phyloP scores from a whole-genome alignment of 2,888 invertebrate genomes.

The Nymphalis urticae region DNA sequence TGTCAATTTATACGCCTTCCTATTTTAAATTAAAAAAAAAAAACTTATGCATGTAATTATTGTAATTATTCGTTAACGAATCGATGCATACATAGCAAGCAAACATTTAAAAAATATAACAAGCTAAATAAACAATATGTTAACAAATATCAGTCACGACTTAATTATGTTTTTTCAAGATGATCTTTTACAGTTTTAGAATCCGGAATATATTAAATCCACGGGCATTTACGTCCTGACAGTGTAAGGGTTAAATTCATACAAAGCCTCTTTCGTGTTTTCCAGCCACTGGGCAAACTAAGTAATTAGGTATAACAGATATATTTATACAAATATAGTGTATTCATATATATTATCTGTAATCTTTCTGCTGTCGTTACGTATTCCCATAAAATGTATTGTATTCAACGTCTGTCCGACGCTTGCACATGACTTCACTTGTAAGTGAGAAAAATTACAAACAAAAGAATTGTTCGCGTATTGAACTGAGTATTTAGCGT shows the following conservation, averaged over 20 bases:
- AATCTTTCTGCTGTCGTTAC: conserved; percentile 27
- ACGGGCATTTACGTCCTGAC: too few species aligned
- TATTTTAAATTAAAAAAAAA: too few species aligned
- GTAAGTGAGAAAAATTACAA: conserved; percentile 25
- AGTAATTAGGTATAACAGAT: not conserved
- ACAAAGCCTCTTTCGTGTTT: too few species aligned
- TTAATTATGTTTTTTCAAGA: not conserved
- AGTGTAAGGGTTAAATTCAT: too few species aligned
- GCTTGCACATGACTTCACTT: conserved; percentile 12
- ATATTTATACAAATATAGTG: not conserved
- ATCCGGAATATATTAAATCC: too few species aligned
- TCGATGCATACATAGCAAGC: not conserved
- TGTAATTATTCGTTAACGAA: not conserved
- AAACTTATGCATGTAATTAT: too few species aligned
- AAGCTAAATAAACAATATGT: not conserved
- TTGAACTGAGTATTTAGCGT: conserved; percentile 9
- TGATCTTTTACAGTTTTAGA: not conserved
- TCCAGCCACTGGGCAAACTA: not conserved
- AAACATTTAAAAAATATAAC: not conserved
- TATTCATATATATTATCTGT: not conserved
- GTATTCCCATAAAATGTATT: conserved; percentile 28
- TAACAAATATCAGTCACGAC: not conserved
- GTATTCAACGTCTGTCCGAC: conserved; percentile 21
- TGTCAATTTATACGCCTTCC: too few species aligned
- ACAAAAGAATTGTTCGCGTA: conserved; percentile 36